Evolutionary conservation across 2,797 vertebrate species (phyloP), one percentile per base, ranked within the genome.

Genomic region (Choloepus didactylus): DNA sequence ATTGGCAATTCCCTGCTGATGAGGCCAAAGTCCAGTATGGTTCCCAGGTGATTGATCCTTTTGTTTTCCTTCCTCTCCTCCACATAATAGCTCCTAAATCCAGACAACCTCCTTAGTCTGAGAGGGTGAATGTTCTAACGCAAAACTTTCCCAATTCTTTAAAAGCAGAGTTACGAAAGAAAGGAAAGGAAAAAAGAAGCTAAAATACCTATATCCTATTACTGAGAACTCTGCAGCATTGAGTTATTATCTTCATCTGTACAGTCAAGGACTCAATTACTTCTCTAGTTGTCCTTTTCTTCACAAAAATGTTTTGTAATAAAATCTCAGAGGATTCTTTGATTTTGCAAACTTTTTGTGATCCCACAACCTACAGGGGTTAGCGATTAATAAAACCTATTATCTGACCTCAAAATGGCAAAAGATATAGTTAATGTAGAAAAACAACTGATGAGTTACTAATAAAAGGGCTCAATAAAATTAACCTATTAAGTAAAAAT

Each of bases 161-260:
- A 84, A 69, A 95, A 96, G 49, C 6, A 87, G 15, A 93, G 86
- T 89, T 59, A 46, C 35, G 75, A 5, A 81, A 85, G 4, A 51
- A 92, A 91, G 60, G 25, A 10, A 3, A 41, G 12, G 10, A 84
- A 8, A 60, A 38, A 3, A 84, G 56, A 73, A 49, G 15, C 10
- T 35, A 35, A 51, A 64, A 84, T 80, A n/a, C 6, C 27, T 87
- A 23, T 83, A 23, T 75, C 10, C 7, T 70, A 2, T 41, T 72
- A 88, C 29, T 56, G 46, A 91, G 25, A 73, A 76, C 91, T 77
- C 46, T 70, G 10, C 35, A 54, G 38, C 16, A 44, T 12, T 59
- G 18, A 54, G 0, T 70, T 14, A 70, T 76, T 9, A n/a, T 92
- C 69, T 93, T 41, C 19, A 66, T 29, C 56, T 25, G 18, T 77